Evolutionary conservation across 2,113 vertebrate species (phyloP).

Genomic region (Macroglossus sobrinus): DNA sequence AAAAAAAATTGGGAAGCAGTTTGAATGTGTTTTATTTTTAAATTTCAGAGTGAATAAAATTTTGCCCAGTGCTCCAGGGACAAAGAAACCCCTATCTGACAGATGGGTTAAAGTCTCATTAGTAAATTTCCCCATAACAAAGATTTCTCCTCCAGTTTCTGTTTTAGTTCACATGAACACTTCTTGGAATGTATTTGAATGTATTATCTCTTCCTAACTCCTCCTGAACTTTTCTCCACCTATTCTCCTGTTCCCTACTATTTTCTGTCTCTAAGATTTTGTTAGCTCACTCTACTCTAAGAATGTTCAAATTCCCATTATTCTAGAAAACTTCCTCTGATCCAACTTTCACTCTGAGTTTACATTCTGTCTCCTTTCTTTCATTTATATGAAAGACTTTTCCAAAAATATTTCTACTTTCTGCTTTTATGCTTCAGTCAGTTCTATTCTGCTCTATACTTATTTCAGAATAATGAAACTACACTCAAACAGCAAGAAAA

Average conservation of each 20-base stretch:
- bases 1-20: background rate
- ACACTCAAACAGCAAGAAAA: background rate
- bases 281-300: background rate
- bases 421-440: background rate
- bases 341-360: background rate
- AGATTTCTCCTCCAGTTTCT: background rate
- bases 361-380: background rate
- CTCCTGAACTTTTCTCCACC: background rate
- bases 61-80: background rate
- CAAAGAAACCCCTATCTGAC: background rate
- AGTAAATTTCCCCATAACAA: background rate
- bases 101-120: background rate
- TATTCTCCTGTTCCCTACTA: background rate
- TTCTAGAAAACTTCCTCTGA: background rate
- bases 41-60: background rate
- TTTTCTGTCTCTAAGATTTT: background rate
- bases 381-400: background rate
- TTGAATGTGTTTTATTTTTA: background rate
- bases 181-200: background rate
- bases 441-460: background rate
- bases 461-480: background rate
- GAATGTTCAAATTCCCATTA: background rate
- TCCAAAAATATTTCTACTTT: background rate
- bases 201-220: background rate
- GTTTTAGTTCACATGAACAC: background rate